Base-by-base conservation (phyloP, 2,888 invertebrate species). In the Macaria notata region DNA sequence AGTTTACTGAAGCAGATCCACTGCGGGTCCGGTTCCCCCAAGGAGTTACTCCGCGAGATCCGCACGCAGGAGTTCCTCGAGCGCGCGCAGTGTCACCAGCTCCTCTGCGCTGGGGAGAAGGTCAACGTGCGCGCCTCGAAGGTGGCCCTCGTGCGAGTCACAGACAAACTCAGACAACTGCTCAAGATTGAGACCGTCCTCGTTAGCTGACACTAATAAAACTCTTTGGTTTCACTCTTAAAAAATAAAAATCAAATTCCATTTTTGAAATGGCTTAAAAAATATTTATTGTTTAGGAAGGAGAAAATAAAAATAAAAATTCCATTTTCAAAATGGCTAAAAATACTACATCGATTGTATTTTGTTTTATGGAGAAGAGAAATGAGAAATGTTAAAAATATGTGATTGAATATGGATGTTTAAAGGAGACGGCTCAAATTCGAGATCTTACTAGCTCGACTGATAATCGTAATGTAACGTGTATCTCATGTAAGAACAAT, bases 51-150 rank as follows among this genome's bases (percentile, higher is more conserved):
- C 8, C 92, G 94, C 44, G 96, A 96, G 83, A 92, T 96, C 62
- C 95, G 95, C 75, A 95, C 95, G 71, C 93, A 94, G 45, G 96
- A 96, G 76, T 97, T 97, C 80, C 84, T 96, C 60, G 96, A 96
- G 76, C 93, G 95, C 68, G 96, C 96, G 9, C 95, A 94, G 67
- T 96, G 96, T 76, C 94, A 96, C 75, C 96, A 96, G 78, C 91
- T 96, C 52, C 84, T 96, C 60, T 94, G 95, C 72, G 95, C 95
- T 46, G 96, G 96, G 38, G 96, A 96, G 79, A 95, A 95, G 78
- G 92, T 96, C 61, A 96, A 96, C 81, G 94, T 95, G 55, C 93
- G 96, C 58, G 95, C 95, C 45, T 95, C 96, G 49, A 96, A 96
- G 83, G 95, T 97, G 70, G 94, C 95, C 51, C 93, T 97, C 56